A percentile compares a stretch with the other conserved stretches of the same genome.
Conservation (phyloP, 2,888 invertebrate genomes). For the Brachyptera risi region DNA sequence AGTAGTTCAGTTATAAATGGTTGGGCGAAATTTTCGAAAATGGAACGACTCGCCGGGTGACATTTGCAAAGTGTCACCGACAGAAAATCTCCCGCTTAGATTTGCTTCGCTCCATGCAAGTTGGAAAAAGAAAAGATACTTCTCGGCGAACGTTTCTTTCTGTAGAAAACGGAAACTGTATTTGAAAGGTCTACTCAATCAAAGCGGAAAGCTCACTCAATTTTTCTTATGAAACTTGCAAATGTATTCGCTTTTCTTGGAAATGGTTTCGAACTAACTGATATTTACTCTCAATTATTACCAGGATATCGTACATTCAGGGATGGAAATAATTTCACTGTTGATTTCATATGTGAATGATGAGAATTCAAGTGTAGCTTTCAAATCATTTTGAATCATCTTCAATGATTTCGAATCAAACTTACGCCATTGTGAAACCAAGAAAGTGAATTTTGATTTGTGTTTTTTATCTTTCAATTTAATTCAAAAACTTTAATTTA, state of each 20-base stretch:
- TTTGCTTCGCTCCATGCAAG: neutral
- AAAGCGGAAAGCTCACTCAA: constrained; percentile 1
- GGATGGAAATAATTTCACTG: no score
- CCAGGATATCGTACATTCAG: no score
- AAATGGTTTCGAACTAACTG: neutral
- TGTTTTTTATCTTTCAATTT: no score
- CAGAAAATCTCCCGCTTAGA: constrained; percentile 15
- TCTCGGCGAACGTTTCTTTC: constrained; percentile 7
- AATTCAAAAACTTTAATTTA: no score
- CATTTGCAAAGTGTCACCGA: constrained; percentile 22
- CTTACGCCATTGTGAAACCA: no score
- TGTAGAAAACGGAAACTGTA: neutral
- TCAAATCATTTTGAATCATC: no score
- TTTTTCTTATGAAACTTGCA: neutral
- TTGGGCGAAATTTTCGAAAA: constrained; percentile 13
- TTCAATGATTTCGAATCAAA: no score
- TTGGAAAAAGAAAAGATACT: neutral
- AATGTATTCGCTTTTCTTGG: neutral
- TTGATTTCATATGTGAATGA: no score
- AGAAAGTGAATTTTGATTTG: no score
- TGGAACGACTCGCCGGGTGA: no score
- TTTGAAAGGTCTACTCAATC: constrained; percentile 19
- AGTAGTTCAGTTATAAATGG: constrained; percentile 18
- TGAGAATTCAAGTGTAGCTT: no score
- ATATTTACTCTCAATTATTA: no score